These are phyloP conservation scores for Sarcophaga carnaria DNA, from an alignment of 2,888 invertebrate genomes.

Conservation along the genomic window DNA sequence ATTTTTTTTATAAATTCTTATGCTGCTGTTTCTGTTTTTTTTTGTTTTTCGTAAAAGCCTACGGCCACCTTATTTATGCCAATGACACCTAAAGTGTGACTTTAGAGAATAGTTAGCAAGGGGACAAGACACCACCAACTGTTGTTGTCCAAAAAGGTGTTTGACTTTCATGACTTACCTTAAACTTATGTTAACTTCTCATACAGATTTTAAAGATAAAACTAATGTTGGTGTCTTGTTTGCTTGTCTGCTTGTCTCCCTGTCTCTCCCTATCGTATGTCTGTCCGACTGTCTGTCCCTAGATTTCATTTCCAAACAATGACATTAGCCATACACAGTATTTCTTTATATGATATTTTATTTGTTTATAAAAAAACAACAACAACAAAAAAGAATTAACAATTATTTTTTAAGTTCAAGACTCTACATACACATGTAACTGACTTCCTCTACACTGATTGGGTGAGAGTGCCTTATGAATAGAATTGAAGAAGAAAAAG, in stretches of 20 bases:
- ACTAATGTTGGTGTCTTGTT: conserved; percentile 39
- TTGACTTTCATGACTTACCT: conserved; percentile 60
- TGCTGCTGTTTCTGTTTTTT: too few relatives aligned
- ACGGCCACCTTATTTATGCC: conserved; percentile 26
- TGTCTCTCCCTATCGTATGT: too few relatives aligned
- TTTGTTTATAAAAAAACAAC: neutral
- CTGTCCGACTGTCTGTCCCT: conserved; percentile 13
- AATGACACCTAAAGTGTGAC: conserved; percentile 58
- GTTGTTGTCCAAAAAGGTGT: conserved; percentile 37
- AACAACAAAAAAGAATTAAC: conserved; percentile 43
- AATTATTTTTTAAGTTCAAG: conserved; percentile 63
- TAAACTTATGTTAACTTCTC: conserved; percentile 43
- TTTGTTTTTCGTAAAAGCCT: too few relatives aligned
- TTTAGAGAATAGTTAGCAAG: conserved; percentile 7
- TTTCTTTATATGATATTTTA: neutral
- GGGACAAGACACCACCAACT: neutral
- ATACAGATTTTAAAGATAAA: conserved; percentile 65
- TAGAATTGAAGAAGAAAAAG: neutral
- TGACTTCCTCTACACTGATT: conserved; percentile 9
- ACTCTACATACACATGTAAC: conserved; percentile 23
- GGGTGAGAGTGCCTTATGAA: neutral
- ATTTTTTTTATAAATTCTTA: too few relatives aligned
- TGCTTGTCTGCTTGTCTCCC: neutral
- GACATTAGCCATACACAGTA: conserved; percentile 26
- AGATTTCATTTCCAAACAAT: conserved; percentile 41